phyloP scores from a whole-genome alignment of 2,113 vertebrate genomes.

The Periophthalmus modestus region DNA sequence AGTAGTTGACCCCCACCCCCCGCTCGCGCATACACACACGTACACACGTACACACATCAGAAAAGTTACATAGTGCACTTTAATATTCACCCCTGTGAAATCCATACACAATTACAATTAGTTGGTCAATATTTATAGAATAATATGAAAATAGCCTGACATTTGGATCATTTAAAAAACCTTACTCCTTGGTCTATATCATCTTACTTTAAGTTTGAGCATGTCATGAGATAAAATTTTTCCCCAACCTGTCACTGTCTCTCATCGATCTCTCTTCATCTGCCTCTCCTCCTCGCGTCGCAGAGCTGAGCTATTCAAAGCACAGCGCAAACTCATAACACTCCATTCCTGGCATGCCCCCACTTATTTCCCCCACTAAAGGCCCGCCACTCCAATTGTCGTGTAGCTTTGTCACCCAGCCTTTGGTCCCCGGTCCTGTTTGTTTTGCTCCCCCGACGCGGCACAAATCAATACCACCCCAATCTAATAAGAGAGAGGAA shows the following conservation, averaged over 20 bases:
- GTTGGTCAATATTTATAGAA: too few species aligned
- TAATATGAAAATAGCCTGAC: too few species aligned
- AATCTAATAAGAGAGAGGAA: constrained; percentile 50
- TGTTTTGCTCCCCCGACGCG: constrained; percentile 22
- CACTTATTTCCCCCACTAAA: constrained; percentile 38
- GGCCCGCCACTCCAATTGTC: constrained; percentile 33
- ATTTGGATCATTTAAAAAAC: background rate
- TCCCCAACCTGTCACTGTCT: constrained; percentile 34
- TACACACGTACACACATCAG: too few species aligned
- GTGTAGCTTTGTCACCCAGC: constrained; percentile 40
- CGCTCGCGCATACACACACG: too few species aligned
- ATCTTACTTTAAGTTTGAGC: background rate
- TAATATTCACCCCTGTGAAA: too few species aligned
- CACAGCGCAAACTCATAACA: constrained; percentile 47
- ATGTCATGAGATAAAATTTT: background rate
- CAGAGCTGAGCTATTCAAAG: constrained; percentile 31
- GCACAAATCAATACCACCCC: constrained; percentile 57
- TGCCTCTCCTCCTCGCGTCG: constrained; percentile 10
- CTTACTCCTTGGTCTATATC: background rate
- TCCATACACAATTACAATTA: too few species aligned
- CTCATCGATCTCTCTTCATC: constrained; percentile 55
- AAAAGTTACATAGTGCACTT: too few species aligned
- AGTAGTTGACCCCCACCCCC: too few species aligned
- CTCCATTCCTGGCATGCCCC: constrained; percentile 53
- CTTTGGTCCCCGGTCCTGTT: constrained; percentile 40